Base-by-base conservation (phyloP, 2,113 vertebrate genomes). In the Macquaria ambigua region DNA sequence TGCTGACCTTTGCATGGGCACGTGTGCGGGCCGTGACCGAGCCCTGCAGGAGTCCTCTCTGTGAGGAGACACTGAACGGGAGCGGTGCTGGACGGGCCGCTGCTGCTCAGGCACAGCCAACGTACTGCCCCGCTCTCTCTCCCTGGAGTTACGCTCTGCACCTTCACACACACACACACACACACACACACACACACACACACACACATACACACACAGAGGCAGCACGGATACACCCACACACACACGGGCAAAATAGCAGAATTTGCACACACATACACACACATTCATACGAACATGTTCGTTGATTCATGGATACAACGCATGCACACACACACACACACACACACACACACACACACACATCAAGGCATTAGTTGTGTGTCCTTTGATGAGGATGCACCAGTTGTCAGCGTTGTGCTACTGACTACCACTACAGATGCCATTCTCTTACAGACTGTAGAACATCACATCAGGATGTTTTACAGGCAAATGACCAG, bases 1-100 rank as follows among this genome's bases (percentile, higher is more conserved):
- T 16, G 25, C 96, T 89, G 93, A 99, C 98, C 98, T 99, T 95
- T 99, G 98, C 97, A 98, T 98, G 95, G 98, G 98, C 93, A 99
- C 97, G 90, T 98, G 96, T 90, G 98, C 96, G 88, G 98, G 97
- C 84, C 97, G 97, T 82, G 98, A 99, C 73, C 98, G 97, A 82
- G 97, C 96, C 95, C 97, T 96, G 94, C 97, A 97, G 95, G 97
- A 96, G 92, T 99, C 98, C 76, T 98, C 97, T 43, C 97, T 95
- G 93, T 99, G 98, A 92, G 98, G 98, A 87, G 98, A 99, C 74
- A 99, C 98, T 0, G 98, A 99, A 69, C 98, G 97, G 3, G 98
- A 99, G 74, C 98, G 98, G 94, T 98, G 98, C 94, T 98, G 98
- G 2, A 96, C 86, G 67, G 96, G 28, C 85, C 97, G 96, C 94